Conservation (phyloP, 2,797 vertebrate genomes). For the Salarias fasciatus region DNA sequence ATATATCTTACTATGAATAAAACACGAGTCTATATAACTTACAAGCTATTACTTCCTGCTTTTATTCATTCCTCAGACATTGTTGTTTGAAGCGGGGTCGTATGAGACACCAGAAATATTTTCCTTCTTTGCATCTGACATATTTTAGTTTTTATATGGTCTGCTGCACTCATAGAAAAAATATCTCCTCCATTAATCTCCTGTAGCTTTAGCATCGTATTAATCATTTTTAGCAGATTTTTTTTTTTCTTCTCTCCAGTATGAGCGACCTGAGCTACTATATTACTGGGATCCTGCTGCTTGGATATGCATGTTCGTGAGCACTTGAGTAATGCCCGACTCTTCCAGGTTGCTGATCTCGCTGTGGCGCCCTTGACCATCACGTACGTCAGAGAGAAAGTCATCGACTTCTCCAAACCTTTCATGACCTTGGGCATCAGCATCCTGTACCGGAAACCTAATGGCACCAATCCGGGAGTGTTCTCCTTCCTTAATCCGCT, state of each 20-base stretch:
- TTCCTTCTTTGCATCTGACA: background rate
- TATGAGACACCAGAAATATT: too few relatives aligned
- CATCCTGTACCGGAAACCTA: constrained; percentile 96
- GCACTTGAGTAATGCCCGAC: background rate
- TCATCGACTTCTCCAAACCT: constrained; percentile 93
- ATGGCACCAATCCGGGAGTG: constrained; percentile 96
- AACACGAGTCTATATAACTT: too few relatives aligned
- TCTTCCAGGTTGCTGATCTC: constrained; percentile 91
- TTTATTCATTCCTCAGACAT: too few relatives aligned
- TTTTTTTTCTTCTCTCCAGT: background rate
- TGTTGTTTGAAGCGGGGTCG: too few relatives aligned
- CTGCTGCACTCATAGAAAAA: background rate
- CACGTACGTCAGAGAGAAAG: constrained; percentile 96
- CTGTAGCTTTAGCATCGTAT: background rate
- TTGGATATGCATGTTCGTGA: background rate
- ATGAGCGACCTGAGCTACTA: background rate
- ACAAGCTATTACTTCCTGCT: too few relatives aligned
- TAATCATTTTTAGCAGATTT: too few relatives aligned
- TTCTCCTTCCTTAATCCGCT: constrained; percentile 98
- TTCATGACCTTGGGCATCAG: constrained; percentile 98
- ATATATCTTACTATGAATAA: too few relatives aligned
- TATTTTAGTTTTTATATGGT: background rate
- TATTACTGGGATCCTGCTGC: background rate
- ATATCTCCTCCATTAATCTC: background rate
- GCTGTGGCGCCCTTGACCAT: constrained; percentile 97